Evolutionary conservation across 2,888 invertebrate species (phyloP).

Genomic region (Ashinkailepas kermadecensis): DNA sequence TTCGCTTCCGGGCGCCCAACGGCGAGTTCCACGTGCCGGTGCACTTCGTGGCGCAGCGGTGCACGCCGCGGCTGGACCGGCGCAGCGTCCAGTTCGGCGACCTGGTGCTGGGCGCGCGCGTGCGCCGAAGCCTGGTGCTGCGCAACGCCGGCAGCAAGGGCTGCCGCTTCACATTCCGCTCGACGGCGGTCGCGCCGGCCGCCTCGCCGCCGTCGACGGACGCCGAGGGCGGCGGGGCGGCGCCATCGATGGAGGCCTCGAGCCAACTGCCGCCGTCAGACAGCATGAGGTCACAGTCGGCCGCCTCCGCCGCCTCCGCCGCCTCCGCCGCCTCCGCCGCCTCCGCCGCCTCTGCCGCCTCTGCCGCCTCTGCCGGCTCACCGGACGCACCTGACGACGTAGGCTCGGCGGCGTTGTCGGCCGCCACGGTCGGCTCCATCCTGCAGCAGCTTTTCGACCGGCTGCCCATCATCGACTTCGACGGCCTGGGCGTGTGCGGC

Average conservation of each 20-base stretch:
- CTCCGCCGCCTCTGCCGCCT: not conserved
- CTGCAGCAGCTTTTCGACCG: conserved; percentile 10
- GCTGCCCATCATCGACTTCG: conserved; percentile 17
- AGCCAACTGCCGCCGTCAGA: not conserved
- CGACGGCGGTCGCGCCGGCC: not conserved
- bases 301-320: not conserved
- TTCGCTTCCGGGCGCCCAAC: not conserved
- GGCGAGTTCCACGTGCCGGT: conserved; percentile 16
- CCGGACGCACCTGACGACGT: not conserved
- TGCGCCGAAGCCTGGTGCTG: not conserved
- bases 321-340: not conserved
- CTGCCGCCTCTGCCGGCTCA: not conserved
- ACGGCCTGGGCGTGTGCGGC: conserved; percentile 13
- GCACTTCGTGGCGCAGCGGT: conserved; percentile 2
- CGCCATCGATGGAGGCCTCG: not conserved
- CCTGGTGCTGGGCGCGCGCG: not conserved
- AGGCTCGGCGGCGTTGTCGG: not conserved
- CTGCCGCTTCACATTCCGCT: not conserved
- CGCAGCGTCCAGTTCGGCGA: not conserved
- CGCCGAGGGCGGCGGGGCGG: too few relatives aligned
- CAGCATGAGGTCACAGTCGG: not conserved
- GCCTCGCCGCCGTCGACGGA: too few relatives aligned
- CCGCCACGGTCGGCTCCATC: not conserved
- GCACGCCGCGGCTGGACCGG: not conserved
- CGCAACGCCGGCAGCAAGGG: conserved; percentile 8